phyloP scores from a whole-genome alignment of 2,113 vertebrate genomes.

The Haemorhous mexicanus region DNA sequence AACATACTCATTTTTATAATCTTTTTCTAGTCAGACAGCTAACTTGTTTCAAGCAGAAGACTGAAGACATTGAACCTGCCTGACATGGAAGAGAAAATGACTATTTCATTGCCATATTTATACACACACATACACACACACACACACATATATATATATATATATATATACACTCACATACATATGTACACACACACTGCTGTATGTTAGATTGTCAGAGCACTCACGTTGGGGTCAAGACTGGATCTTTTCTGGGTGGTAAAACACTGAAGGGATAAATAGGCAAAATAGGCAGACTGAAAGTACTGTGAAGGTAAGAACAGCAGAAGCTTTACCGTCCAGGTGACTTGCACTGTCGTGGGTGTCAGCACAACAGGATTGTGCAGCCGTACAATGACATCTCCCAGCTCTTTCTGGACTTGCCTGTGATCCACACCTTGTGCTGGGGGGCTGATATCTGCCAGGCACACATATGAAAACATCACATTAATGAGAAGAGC shows the following conservation, averaged over 20 bases:
- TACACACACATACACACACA: no score
- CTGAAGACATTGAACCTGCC: not conserved
- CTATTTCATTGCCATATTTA: not conserved
- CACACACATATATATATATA: no score
- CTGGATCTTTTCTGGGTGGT: not conserved
- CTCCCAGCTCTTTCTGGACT: slow-evolving; percentile 96
- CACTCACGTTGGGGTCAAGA: not conserved
- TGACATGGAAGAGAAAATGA: not conserved
- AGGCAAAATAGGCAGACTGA: not conserved
- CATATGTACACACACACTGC: no score
- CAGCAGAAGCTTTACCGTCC: slow-evolving; percentile 83
- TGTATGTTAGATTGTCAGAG: not conserved
- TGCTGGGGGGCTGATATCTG: slow-evolving; percentile 96
- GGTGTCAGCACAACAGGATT: slow-evolving; percentile 91
- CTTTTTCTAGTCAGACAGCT: not conserved
- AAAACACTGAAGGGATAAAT: not conserved
- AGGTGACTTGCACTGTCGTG: slow-evolving; percentile 93
- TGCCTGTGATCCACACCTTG: slow-evolving; percentile 98
- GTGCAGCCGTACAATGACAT: slow-evolving; percentile 92
- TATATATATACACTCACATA: not conserved
- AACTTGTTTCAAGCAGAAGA: not conserved
- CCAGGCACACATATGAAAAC: not conserved
- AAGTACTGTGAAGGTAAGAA: not conserved
- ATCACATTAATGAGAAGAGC: not conserved
- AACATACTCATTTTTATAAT: not conserved